These are phyloP conservation scores for Gallirallus australis DNA, from an alignment of 2,797 vertebrate species.

Conservation along the genomic window DNA sequence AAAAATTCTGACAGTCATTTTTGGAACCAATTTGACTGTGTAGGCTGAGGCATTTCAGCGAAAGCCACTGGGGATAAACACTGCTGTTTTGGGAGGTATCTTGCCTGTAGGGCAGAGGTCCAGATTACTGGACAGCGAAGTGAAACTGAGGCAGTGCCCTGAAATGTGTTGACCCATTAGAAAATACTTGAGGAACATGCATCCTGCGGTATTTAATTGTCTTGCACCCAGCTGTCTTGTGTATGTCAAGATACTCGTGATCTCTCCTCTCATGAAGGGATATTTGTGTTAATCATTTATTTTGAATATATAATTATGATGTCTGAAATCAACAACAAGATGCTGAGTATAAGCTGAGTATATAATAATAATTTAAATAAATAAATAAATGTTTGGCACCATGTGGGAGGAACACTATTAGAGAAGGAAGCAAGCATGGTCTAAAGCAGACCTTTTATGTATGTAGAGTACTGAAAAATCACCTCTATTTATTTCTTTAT, in stretches of 20 bases:
- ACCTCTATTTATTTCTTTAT: not conserved
- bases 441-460: not conserved
- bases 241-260: not conserved
- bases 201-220: not conserved
- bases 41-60: not conserved
- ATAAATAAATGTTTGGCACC: not conserved
- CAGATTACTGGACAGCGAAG: not conserved
- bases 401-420: not conserved
- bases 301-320: not conserved
- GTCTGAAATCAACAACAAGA: not conserved
- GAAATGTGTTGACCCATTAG: not conserved
- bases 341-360: not conserved
- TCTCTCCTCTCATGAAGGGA: not conserved
- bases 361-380: not conserved
- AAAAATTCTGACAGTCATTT: not conserved
- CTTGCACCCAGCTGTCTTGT: not conserved
- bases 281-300: not conserved
- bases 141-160: not conserved
- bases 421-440: not conserved
- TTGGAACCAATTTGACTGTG: not conserved
- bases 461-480: not conserved
- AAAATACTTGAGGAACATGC: accelerated
- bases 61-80: not conserved
- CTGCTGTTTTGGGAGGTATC: not conserved
- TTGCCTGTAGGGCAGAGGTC: not conserved